Base-by-base conservation (phyloP, 1,140 invertebrate species). In the Neodiprion lecontei region DNA sequence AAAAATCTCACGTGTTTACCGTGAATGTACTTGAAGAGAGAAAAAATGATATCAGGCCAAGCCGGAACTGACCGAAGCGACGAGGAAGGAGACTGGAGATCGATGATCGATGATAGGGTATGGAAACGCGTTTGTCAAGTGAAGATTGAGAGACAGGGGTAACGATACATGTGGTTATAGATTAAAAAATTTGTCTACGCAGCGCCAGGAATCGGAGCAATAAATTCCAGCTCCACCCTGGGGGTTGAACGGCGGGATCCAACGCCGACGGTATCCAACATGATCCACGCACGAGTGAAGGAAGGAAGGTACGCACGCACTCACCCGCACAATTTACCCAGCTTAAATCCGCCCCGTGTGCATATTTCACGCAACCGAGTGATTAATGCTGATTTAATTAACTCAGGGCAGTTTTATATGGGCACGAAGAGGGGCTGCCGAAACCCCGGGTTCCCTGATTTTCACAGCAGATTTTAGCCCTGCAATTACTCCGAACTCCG, bases 341-440 rank as follows among this genome's bases (percentile, higher is more conserved):
- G 53, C 4, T 61, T 61, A 61, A 61, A 61, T 61, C 53, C 53
- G 53, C 53, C 53, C 53, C 53, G 53, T 61, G 53, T 61, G 53
- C 53, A 61, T 61, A 61, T 61, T 61, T 61, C 53, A 61, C 53
- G 53, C 53, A 17, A 61, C 11, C 53, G 11, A 61, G 53, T 61
- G 53, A 61, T 61, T 61, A 61, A 61, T 61, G 53, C 53, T 61
- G 53, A 61, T 61, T 61, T 61, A 61, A 61, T 61, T 61, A 61
- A 61, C 53, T 61, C 53, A 12, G 53, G 53, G 53, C 53, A 61
- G 53, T 61, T 61, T 61, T 61, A 61, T 61, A 5, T 61, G 53
- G 4, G 53, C 53, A 61, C 53, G 53, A 12, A 61, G 53, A 14
- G 28, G 28, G 28, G 28, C 28, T 40, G 28, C 28, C 28, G 28